Percentiles rank a stretch among this genome's conserved stretches.
Evolutionary conservation across 2,888 invertebrate species (phyloP).

Genomic region (Adela reaumurella): DNA sequence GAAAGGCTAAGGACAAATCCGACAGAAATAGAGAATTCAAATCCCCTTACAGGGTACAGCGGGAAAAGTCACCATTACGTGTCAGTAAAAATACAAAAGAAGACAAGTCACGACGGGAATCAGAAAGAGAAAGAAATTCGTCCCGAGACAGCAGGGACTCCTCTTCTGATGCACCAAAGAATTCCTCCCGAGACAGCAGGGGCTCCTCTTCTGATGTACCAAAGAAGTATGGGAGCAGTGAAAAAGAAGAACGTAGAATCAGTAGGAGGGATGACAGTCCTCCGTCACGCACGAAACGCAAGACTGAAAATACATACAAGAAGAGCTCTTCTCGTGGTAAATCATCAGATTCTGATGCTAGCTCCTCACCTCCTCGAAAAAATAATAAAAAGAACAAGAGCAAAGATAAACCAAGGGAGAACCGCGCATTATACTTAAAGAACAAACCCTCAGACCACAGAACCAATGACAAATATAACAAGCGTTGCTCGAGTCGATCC

Average conservation of each 20-base stretch:
- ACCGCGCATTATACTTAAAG: too few species aligned
- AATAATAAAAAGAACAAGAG: not conserved
- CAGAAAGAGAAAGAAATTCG: slow-evolving; percentile 23
- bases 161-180: slow-evolving; percentile 22
- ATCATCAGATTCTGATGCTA: not conserved
- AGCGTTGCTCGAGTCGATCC: not conserved
- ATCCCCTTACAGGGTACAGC: not conserved
- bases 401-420: too few species aligned
- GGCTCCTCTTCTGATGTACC: slow-evolving; percentile 23
- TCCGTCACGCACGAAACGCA: not conserved
- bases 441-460: not conserved
- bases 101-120: slow-evolving; percentile 15
- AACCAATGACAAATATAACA: not conserved
- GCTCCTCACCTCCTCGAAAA: not conserved
- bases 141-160: slow-evolving; percentile 25
- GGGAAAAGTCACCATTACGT: not conserved
- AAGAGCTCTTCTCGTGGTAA: not conserved
- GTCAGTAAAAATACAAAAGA: not conserved
- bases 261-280: not conserved
- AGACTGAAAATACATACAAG: not conserved
- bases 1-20: not conserved
- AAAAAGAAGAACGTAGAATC: not conserved
- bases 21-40: slow-evolving; percentile 1
- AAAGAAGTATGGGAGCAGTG: not conserved
- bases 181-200: slow-evolving; percentile 23